Base-by-base conservation (phyloP, 2,113 vertebrate genomes). In the Crypturellus undulatus region DNA sequence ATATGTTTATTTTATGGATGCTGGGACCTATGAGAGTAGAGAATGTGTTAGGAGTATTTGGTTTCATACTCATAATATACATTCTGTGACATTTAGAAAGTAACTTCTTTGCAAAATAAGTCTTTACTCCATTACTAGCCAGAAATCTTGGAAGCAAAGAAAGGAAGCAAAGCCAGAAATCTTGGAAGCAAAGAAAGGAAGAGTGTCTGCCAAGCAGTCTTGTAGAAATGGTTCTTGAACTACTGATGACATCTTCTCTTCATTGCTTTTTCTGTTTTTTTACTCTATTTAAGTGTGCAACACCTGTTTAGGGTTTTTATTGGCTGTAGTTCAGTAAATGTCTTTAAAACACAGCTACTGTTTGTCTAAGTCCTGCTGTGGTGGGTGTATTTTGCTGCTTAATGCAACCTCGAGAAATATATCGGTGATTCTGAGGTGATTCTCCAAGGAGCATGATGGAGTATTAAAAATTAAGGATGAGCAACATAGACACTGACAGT, bases 61-160 rank as follows among this genome's bases (percentile, higher is more conserved):
- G 14, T 73, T 85, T 90, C 59, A 11, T 1, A 1, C n/a, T 58
- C 1, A 0, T 34, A 30, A 52, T 69, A 1, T 51, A n/a, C 58
- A 63, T 63, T 47, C 49, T 70, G 26, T 70, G 56, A 9, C 47
- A n/a, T 45, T 73, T 86, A 56, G 38, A 54, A 65, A 28, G 18
- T 56, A 63, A 49, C 77, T 30, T 80, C 77, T n/a, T 80, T 18
- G 30, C 45, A 67, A 60, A 34, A 4, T 26, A 77, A 80, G n/a
- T 11, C 56, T 93, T 75, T 77, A n/a, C 8, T 82, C 30, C 30
- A 45, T 36, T 34, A 71, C 59, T 51, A 30, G 60, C 36, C 49
- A 22, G 45, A 75, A 78, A 71, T 54, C n/a, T 84, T 87, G 78
- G 84, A 86, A 91, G 42, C 40, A 42, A 42, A 42, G 38, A n/a